phyloP scores from a whole-genome alignment of 2,113 vertebrate species.

The Rhinichthys klamathensis region DNA sequence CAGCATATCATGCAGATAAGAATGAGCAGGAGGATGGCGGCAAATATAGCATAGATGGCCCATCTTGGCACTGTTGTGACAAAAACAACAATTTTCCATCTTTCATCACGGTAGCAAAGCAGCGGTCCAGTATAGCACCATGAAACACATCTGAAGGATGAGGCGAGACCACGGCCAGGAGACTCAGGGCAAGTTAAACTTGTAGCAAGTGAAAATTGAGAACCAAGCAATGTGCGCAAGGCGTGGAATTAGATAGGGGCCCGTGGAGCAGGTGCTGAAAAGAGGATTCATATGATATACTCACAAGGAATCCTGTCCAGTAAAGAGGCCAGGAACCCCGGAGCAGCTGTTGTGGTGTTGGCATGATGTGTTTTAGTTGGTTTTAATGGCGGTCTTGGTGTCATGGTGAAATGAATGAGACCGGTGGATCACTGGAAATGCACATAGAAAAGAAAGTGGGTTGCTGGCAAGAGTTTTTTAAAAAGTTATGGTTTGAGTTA shows the following conservation, averaged over 20 bases:
- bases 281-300: constrained; percentile 61
- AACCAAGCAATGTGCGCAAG: constrained; percentile 61
- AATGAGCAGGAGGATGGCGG: constrained; percentile 63
- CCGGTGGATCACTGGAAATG: constrained; percentile 44
- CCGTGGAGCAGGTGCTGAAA: constrained; percentile 56
- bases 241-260: constrained; percentile 60
- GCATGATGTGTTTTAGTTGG: background rate
- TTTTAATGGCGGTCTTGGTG: constrained; percentile 10
- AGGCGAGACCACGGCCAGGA: constrained; percentile 49
- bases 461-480: background rate
- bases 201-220: constrained; percentile 61
- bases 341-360: constrained; percentile 21
- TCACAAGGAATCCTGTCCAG: constrained; percentile 79
- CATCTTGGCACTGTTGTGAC: constrained; percentile 82
- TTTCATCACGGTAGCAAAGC: constrained; percentile 15
- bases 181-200: constrained; percentile 57
- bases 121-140: constrained; percentile 42
- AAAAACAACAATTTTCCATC: constrained; percentile 10
- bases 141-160: constrained; percentile 56
- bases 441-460: constrained; percentile 1
- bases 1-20: constrained; percentile 79
- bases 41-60: constrained; percentile 70
- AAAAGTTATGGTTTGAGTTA: background rate
- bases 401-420: constrained; percentile 45
- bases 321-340: constrained; percentile 60